Conservation (phyloP, 2,888 invertebrate genomes). For the Venusia cambrica region DNA sequence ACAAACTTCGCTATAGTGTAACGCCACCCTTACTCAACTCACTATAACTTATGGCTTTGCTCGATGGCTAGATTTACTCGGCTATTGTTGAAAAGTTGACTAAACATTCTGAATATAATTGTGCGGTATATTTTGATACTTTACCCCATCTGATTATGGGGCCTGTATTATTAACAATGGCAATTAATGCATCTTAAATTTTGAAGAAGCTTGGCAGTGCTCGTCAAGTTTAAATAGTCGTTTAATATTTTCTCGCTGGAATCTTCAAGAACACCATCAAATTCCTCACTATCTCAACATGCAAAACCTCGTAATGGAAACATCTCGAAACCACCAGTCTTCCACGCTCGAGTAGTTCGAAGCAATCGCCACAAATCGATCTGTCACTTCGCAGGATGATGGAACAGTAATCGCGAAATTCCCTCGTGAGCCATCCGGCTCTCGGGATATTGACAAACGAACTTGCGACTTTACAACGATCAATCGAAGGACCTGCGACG, state of each 20-base stretch:
- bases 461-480: constrained; percentile 20
- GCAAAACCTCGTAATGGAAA: constrained; percentile 14
- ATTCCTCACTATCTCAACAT: constrained; percentile 14
- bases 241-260: no score
- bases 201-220: no score
- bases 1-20: constrained; percentile 3
- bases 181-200: no score
- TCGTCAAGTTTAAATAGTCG: no score
- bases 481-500: constrained; percentile 14
- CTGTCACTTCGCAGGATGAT: constrained; percentile 27
- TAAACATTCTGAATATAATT: constrained; percentile 25
- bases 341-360: constrained; percentile 12
- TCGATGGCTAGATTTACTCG: constrained; percentile 27
- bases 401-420: constrained; percentile 25
- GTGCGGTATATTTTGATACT: no score
- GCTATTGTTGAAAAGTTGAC: constrained; percentile 18
- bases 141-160: no score
- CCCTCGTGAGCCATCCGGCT: constrained; percentile 16
- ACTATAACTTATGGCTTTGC: constrained; percentile 27
- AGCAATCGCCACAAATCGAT: constrained; percentile 28
- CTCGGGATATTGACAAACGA: constrained; percentile 29
- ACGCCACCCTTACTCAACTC: constrained; percentile 6
- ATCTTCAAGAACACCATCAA: no score
- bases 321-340: constrained; percentile 14
- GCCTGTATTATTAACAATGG: no score